Evolutionary conservation across 2,797 vertebrate genomes (phyloP).

Genomic region (Sciurus vulgaris): DNA sequence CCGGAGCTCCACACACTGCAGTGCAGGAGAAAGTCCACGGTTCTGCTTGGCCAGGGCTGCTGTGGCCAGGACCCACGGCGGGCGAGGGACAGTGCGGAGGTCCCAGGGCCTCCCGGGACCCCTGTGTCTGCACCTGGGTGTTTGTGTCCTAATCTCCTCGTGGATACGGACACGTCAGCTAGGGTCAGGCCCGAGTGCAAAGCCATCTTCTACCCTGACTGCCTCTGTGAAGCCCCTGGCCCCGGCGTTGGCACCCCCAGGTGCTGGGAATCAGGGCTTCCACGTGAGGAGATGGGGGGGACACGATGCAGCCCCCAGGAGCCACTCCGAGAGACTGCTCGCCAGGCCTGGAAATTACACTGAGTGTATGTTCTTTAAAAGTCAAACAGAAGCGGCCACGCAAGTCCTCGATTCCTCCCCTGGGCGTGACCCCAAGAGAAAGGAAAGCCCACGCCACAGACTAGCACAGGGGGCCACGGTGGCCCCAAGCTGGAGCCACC

Average conservation of each 20-base stretch:
- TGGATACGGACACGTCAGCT: neutral
- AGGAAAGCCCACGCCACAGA: no score
- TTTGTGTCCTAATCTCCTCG: neutral
- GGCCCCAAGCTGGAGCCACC: no score
- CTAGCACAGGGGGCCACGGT: no score
- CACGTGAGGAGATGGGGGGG: neutral
- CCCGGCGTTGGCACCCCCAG: neutral
- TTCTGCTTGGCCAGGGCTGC: no score
- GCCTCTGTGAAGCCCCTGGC: neutral
- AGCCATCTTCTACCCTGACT: neutral
- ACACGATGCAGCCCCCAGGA: neutral
- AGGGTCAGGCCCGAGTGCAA: no score
- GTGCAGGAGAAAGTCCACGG: no score
- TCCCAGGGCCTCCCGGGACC: no score
- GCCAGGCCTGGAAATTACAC: neutral
- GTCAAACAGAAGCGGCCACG: neutral
- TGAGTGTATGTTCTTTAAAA: no score
- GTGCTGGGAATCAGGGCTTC: neutral
- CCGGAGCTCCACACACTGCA: no score
- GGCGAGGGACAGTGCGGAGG: no score
- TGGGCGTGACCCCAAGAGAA: no score
- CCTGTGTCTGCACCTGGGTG: neutral
- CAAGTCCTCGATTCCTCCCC: neutral
- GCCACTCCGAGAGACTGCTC: neutral
- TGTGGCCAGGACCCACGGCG: accelerated